Percentiles rank a stretch among this genome's conserved stretches.
These are phyloP conservation scores for Sycophaga agraensis DNA, from an alignment of 1,140 invertebrate species.

Conservation along the genomic window DNA sequence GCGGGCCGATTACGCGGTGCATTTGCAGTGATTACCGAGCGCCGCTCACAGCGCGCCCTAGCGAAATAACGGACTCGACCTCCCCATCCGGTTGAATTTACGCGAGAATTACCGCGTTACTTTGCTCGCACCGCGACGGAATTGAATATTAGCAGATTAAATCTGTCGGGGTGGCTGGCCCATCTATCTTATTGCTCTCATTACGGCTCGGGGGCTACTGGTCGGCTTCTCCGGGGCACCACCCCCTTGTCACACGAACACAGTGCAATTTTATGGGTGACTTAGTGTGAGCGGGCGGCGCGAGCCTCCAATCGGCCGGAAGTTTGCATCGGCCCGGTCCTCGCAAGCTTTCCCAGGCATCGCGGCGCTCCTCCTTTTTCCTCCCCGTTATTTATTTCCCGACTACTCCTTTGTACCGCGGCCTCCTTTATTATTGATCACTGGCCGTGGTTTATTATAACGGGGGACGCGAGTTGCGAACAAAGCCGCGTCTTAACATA, in stretches of 20 bases:
- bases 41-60: too few species aligned
- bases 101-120: not conserved
- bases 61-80: too few species aligned
- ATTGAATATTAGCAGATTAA: constrained; percentile 15
- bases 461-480: too few species aligned
- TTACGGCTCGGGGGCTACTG: not conserved
- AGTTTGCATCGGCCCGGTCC: not conserved
- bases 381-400: not conserved
- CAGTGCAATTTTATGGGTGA: constrained; percentile 9
- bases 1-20: too few species aligned
- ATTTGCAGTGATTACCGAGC: too few species aligned
- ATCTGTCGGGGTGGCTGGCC: not conserved
- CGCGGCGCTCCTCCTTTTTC: not conserved
- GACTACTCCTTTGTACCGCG: too few species aligned
- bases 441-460: too few species aligned
- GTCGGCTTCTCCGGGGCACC: too few species aligned
- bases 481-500: too few species aligned
- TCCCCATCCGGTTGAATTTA: too few species aligned
- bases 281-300: not conserved
- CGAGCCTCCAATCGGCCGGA: constrained; percentile 1
- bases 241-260: too few species aligned
- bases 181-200: not conserved
- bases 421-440: too few species aligned
- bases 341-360: not conserved
- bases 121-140: not conserved